A percentile compares a stretch with the other conserved stretches of the same genome.
These are phyloP conservation scores for Luscinia megarhynchos DNA, from an alignment of 2,797 vertebrate genomes.

Conservation along the genomic window DNA sequence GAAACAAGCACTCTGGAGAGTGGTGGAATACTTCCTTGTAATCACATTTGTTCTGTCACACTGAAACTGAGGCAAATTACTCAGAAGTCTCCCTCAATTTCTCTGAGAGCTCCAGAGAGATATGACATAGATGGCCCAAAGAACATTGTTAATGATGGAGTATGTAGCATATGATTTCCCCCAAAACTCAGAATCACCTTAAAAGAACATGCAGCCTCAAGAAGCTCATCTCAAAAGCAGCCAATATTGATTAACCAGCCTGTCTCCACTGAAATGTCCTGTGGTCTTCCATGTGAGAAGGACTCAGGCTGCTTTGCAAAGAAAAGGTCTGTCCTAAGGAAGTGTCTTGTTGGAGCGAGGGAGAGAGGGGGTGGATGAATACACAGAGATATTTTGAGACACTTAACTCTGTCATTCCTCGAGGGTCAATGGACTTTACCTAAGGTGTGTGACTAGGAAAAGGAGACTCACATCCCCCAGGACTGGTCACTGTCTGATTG, in stretches of 20 bases:
- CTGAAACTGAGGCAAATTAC: background rate
- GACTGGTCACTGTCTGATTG: background rate
- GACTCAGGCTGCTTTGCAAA: background rate
- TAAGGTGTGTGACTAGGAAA: background rate
- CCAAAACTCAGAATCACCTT: background rate
- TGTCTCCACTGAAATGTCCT: background rate
- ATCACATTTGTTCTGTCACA: background rate
- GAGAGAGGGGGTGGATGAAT: background rate
- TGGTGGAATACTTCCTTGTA: background rate
- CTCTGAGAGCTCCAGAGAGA: background rate
- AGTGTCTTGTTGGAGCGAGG: accelerated
- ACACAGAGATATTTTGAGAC: background rate
- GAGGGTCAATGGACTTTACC: background rate
- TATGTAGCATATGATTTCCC: background rate
- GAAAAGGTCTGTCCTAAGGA: background rate
- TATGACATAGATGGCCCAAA: background rate
- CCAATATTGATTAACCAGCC: background rate
- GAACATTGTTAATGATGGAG: background rate
- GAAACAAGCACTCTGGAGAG: background rate
- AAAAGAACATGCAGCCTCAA: background rate
- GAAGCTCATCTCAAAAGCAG: background rate
- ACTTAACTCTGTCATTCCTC: background rate
- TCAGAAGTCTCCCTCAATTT: background rate
- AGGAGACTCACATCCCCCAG: background rate
- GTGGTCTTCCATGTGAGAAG: background rate